Evolutionary conservation across 2,888 invertebrate genomes (phyloP), one percentile per base, ranked within the genome.

Genomic region (Ophion costatus): DNA sequence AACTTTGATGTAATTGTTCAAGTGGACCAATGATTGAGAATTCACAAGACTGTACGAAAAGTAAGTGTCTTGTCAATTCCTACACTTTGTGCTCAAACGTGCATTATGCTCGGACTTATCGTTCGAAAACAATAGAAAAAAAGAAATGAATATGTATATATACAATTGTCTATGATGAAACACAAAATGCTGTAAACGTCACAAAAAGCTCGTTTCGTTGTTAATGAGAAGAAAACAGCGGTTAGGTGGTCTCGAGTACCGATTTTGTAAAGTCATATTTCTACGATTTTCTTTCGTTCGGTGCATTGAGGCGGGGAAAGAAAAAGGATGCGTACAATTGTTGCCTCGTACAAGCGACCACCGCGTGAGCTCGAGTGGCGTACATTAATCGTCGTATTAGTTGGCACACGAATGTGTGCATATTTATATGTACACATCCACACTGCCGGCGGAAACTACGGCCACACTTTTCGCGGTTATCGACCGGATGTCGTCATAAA

Each of bases 181-280:
- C 70, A 78, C 69, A 71, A 64, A 70, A 76, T 56, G 85, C 85
- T 85, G 76, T 61, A 85, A 80, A 82, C 82, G 71, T 85, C 80
- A 85, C 85, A 85, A 73, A 81, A 85, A 85, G 85, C 85, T 67
- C 24, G 73, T 42, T 66, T 45, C 14, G 20, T 76, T 76, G 79
- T 82, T 82, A 80, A 77, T 85, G 24, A 67, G 29, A 57, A 33
- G 57, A 84, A 82, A 80, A 24, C 45, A 57, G 24, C 67, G 24
- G 45, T 80, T 80, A 69, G 17, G 14, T 70, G 17, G 38, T 63
- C 4, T 33, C 7, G 56, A 76, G n/a, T 69, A 11, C 51, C 33
- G 45, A 57, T 75, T 45, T 42, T 74, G 33, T 51, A 45, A 51
- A 1, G 63, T 67, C 38, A 38, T 3, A 71, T 51, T 66, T 42